Conservation (phyloP, 2,888 invertebrate genomes). For the Mesorhabditis spiculigera region DNA sequence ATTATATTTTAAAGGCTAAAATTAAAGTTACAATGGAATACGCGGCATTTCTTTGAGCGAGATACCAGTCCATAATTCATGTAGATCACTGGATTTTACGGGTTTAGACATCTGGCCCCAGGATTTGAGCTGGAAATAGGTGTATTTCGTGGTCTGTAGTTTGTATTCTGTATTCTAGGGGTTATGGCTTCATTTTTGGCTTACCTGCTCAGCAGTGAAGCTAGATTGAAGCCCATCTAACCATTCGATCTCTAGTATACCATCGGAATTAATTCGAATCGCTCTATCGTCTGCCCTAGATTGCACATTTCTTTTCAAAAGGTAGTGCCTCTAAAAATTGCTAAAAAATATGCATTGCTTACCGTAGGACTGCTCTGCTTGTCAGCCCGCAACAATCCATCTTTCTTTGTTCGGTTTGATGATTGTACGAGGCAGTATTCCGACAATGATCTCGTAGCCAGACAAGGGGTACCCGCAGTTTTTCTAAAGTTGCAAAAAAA, state of each 20-base stretch:
- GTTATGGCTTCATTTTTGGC: too few species aligned
- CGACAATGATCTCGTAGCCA: slow-evolving; percentile 54
- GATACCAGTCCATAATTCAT: background rate
- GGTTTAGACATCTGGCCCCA: too few species aligned
- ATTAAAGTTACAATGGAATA: background rate
- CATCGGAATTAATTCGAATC: background rate
- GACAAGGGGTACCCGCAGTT: slow-evolving; percentile 43
- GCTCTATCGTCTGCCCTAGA: background rate
- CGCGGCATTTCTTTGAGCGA: background rate
- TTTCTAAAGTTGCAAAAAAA: slow-evolving; percentile 9
- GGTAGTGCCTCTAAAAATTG: background rate
- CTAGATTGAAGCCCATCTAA: background rate
- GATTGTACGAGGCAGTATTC: slow-evolving; percentile 32
- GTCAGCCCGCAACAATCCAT: background rate
- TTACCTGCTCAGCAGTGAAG: background rate
- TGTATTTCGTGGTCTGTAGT: too few species aligned
- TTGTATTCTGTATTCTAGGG: too few species aligned
- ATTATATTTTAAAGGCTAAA: slow-evolving; percentile 13
- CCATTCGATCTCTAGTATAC: background rate
- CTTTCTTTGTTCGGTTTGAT: slow-evolving; percentile 46
- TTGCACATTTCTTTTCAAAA: too few species aligned
- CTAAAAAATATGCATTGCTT: too few species aligned
- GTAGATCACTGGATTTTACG: background rate
- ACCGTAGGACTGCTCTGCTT: background rate
- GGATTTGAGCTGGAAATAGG: too few species aligned